Evolutionary conservation across 2,888 invertebrate species (phyloP), one percentile per base, ranked within the genome.

Genomic region (Frankliniella fusca): DNA sequence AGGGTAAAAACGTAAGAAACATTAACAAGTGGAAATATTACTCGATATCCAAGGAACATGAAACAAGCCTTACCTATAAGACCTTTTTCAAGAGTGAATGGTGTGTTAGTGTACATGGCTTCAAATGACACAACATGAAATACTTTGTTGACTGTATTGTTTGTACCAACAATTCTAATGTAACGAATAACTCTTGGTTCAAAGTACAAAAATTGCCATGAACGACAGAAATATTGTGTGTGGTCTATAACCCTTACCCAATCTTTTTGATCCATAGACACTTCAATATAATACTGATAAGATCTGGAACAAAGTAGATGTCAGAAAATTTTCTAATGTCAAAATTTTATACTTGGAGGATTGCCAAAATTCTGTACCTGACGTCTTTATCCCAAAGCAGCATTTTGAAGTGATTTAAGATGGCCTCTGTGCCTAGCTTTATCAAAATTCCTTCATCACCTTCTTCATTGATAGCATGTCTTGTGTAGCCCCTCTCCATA

Each of bases 201-300:
- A 89, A 99, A 99, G 90, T 95, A 97, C 81, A 99, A 91, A 87
- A 93, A 93, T 90, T 99, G 99, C 97, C 97, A 98, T 27, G 98
- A 98, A 83, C 99, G 93, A 88, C 99, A 99, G 87, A 94, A 93
- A 90, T 95, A 97, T 84, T 93, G 91, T 84, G 95, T 94, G 90
- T 99, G 95, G 89, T 99, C 98, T 84, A 98, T 92, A 82, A 99
- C 94, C 83, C 94, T 92, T 84, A 95, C 93, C 98, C 99, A 99
- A 88, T 98, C 96, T 88, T 94, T 94, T 88, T 96, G 94, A 90
- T 99, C 97, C 89, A 97, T 95, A 0, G 97, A 98, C 49, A 97
- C 95, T 88, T 97, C 97, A 86, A 97, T 94, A 86, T 93, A 97
- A 89, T 97, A 97, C 9, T 93, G 94, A 89, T 97, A 97, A 0